Evolutionary conservation across 2,113 vertebrate genomes (phyloP), one percentile per base, ranked within the genome.

Genomic region (Phyllopteryx taeniolatus): DNA sequence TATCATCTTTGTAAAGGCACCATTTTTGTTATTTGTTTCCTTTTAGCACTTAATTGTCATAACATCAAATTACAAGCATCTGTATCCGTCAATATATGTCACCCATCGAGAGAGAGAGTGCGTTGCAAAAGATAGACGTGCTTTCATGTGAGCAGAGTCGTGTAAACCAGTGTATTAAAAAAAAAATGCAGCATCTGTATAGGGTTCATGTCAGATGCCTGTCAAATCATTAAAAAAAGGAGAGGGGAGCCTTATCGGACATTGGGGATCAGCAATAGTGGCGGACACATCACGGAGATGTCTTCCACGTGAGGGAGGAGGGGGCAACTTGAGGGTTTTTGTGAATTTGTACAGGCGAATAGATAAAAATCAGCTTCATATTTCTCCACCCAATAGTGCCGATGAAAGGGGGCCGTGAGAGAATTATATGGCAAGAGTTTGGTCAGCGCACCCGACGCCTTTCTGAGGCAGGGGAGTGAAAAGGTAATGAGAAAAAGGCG

Each of bases 241-340:
- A 85, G 67, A 91, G 86, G 90, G 81, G 90, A 88, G 80, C 83
- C 74, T 94, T 94, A 95, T 95, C 94, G 93, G 85, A 95, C 90
- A 92, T 85, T 85, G 67, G 82, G 86, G 91, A 95, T 95, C 92
- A 92, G 85, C 49, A 90, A 93, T 92, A 92, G 86, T 81, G 77
- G 77, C 82, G 87, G 12, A 83, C 84, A 88, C 91, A 88, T 83
- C 84, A 85, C 74, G 83, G 86, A 77, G 91, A 91, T 86, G 90
- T 90, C 90, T 93, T 91, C 91, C 87, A 82, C 76, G 77, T 86
- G 88, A 42, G 63, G 43, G 44, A 27, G 64, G 14, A 31, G 64
- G 6, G 64, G 91, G 82, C 89, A 91, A 92, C 91, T 91, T 75
- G 83, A 90, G 87, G 88, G 90, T 83, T 89, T 92, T 90, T 91